Base-by-base conservation (phyloP, 2,888 invertebrate species). In the Pomacea canaliculata region DNA sequence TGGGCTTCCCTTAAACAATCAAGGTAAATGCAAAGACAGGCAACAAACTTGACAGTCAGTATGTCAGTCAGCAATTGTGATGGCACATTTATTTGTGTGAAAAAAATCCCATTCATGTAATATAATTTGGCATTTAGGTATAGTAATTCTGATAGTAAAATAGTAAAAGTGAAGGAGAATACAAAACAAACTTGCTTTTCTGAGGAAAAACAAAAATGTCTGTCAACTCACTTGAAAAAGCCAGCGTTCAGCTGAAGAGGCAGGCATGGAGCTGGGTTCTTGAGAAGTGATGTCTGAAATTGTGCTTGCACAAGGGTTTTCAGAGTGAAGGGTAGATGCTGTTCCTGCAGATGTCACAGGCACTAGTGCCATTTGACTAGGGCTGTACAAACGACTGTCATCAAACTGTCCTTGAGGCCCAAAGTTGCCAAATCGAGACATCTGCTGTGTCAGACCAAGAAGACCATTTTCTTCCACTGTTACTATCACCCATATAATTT, bases 391-490 rank as follows among this genome's bases (percentile, higher is more conserved):
- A 1, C 69, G 69, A 37, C 59, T n/a, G 37, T 37, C 46, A 23
- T 76, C 71, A 18, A 65, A 23, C 71, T 83, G 83, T 16, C 79
- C 72, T 3, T 85, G 85, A 19, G 85, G 82, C 46, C 80, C 85
- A 81, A 87, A 74, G 69, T 74, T 73, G 70, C 92, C 92, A 82
- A 93, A 92, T 83, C 93, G 93, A 74, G 93, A 93, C 85, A 96
- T 91, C 91, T 95, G 95, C 90, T 96, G 95, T 77, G 95, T 95
- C 78, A 96, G 92, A 75, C 94, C 95, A 91, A 96, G 92, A 62
- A 96, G 94, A 83, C 95, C 95, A 88, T 94, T 94, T 86, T 95
- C 95, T 81, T 94, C 95, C 62, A 96, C 96, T 69, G 94, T 94
- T 72, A 96, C 92, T 89, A 96, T 95, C 80, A 94, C 94, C 95